These are phyloP conservation scores for Dendrophyllia cribrosa DNA, from an alignment of 64 coral and sea anemone genomes.

Conservation along the genomic window DNA sequence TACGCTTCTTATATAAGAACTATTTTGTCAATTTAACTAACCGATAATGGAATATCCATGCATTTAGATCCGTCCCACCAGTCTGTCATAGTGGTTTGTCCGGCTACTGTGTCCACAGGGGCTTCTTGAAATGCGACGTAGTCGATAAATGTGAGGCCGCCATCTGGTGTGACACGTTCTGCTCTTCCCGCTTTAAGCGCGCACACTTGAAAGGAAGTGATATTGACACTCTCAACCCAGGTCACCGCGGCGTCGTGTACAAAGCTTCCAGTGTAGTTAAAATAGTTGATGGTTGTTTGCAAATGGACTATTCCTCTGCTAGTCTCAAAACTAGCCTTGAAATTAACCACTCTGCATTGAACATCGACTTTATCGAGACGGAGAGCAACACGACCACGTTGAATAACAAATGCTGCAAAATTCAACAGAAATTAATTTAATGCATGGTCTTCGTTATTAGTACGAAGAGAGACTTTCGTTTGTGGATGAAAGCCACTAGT, in stretches of 20 bases:
- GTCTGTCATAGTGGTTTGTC: conserved; percentile 20
- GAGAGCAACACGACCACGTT: conserved; percentile 70
- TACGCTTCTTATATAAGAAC: no score
- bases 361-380: conserved; percentile 64
- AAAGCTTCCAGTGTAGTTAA: conserved; percentile 47
- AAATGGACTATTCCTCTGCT: conserved; percentile 36
- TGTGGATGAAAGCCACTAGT: background rate
- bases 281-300: conserved; percentile 69
- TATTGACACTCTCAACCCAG: conserved; percentile 66
- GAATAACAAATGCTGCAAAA: conserved; percentile 68
- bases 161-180: conserved; percentile 75
- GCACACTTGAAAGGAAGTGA: conserved; percentile 62
- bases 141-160: conserved; percentile 59
- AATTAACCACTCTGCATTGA: conserved; percentile 58
- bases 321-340: conserved; percentile 23
- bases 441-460: background rate
- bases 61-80: conserved; percentile 89
- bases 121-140: conserved; percentile 80
- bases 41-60: background rate
- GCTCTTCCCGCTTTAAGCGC: conserved; percentile 74
- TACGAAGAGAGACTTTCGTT: no score
- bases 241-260: conserved; percentile 76
- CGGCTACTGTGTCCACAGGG: conserved; percentile 47
- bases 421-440: background rate
- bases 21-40: background rate